A percentile compares a stretch with the other conserved stretches of the same genome.
These are phyloP conservation scores for Sussaba pulchella DNA, from an alignment of 2,888 invertebrate species.

Conservation along the genomic window DNA sequence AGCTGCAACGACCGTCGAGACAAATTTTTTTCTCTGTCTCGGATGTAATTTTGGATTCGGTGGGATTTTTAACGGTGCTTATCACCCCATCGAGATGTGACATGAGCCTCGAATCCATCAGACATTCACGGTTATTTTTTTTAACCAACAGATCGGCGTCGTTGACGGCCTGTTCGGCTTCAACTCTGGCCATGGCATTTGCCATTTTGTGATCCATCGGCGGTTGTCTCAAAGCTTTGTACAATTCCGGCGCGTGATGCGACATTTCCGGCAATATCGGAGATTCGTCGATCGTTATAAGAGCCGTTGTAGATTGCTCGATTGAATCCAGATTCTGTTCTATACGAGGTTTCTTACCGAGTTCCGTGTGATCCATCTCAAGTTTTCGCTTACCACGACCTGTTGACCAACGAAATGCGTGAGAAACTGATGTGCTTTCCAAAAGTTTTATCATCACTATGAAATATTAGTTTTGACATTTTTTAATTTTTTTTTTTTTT, in stretches of 20 bases:
- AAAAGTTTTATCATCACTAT: too few species aligned
- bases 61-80: conserved; percentile 47
- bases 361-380: conserved; percentile 68
- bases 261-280: conserved; percentile 37
- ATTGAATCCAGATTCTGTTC: conserved; percentile 79
- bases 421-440: too few species aligned
- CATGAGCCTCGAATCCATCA: conserved; percentile 63
- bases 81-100: conserved; percentile 64
- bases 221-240: conserved; percentile 79
- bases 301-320: conserved; percentile 78
- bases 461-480: too few species aligned
- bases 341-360: conserved; percentile 75
- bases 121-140: conserved; percentile 35
- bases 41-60: conserved; percentile 50
- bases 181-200: conserved; percentile 55
- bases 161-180: conserved; percentile 60
- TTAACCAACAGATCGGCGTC: conserved; percentile 45
- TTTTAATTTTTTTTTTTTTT: too few species aligned
- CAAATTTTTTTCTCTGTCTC: conserved; percentile 45
- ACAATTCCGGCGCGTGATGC: conserved; percentile 75
- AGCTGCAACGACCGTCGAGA: conserved; percentile 34
- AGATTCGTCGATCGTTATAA: conserved; percentile 78
- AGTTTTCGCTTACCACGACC: conserved; percentile 82
- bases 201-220: conserved; percentile 70
- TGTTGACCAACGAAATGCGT: conserved; percentile 38